These are phyloP conservation scores for Papilio polytes DNA, from an alignment of 1,140 invertebrate genomes.

Conservation along the genomic window DNA sequence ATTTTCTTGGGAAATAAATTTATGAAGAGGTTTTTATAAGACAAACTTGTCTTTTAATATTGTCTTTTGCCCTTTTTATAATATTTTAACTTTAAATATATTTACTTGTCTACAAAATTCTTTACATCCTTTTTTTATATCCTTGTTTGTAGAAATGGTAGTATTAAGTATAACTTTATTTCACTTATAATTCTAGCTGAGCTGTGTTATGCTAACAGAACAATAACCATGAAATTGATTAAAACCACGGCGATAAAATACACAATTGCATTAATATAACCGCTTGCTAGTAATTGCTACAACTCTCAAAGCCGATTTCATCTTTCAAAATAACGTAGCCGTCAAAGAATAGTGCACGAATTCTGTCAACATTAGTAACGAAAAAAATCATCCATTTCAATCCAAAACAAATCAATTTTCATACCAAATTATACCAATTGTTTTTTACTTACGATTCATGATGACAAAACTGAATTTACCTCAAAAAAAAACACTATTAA, in stretches of 20 bases:
- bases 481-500: neutral
- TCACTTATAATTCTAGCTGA: neutral
- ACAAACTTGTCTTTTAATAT: no score
- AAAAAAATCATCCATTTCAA: conserved; percentile 7
- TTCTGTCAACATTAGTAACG: neutral
- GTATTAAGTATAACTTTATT: no score
- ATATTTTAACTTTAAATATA: no score
- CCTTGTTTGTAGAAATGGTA: no score
- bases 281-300: neutral
- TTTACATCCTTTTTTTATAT: no score
- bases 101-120: no score
- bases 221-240: neutral
- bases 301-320: conserved; percentile 8
- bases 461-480: conserved; percentile 10
- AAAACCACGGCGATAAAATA: neutral
- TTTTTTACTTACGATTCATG: conserved; percentile 11
- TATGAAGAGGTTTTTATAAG: no score
- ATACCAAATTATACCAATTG: neutral
- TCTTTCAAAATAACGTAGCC: conserved; percentile 16
- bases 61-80: no score
- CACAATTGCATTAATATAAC: conserved; percentile 19
- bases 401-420: conserved; percentile 21
- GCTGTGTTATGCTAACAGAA: neutral
- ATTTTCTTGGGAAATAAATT: no score
- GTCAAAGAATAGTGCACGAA: neutral